Evolutionary conservation across 2,888 invertebrate species (phyloP), one percentile per base, ranked within the genome.

Genomic region (Balanococcus diminutus): DNA sequence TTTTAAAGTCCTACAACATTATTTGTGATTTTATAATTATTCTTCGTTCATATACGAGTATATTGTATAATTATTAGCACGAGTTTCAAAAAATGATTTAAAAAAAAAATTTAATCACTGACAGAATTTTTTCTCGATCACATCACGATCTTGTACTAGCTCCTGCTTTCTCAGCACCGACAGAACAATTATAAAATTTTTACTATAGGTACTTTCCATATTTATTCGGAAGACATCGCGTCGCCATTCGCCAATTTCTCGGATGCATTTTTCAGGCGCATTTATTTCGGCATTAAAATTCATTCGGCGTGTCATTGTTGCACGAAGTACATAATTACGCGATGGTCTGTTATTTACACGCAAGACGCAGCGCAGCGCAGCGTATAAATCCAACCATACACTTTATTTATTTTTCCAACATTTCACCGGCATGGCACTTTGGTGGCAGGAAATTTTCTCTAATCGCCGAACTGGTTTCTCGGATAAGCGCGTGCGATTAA

Each of bases 121-220:
- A n/a, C n/a, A n/a, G n/a, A n/a, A n/a, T n/a, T n/a, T n/a, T n/a
- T n/a, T n/a, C n/a, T n/a, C n/a, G n/a, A n/a, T n/a, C n/a, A n/a
- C n/a, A n/a, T n/a, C n/a, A n/a, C n/a, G n/a, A n/a, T n/a, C n/a
- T n/a, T n/a, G n/a, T n/a, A n/a, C n/a, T n/a, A n/a, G n/a, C n/a
- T n/a, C n/a, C 42, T 42, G 42, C 42, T 42, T 42, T 42, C 42
- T 42, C 42, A n/a, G 42, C 9, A 14, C 9, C 42, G n/a, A n/a
- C n/a, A n/a, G n/a, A n/a, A n/a, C n/a, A n/a, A n/a, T n/a, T n/a
- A n/a, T n/a, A n/a, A n/a, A n/a, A n/a, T n/a, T n/a, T n/a, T n/a
- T n/a, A n/a, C n/a, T n/a, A n/a, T n/a, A n/a, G n/a, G n/a, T n/a
- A 67, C 61, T 67, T 67, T 67, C 61, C 61, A 67, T 28, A 28